Conservation (phyloP, 2,113 vertebrate genomes). For the Corythoichthys haematopterus region DNA sequence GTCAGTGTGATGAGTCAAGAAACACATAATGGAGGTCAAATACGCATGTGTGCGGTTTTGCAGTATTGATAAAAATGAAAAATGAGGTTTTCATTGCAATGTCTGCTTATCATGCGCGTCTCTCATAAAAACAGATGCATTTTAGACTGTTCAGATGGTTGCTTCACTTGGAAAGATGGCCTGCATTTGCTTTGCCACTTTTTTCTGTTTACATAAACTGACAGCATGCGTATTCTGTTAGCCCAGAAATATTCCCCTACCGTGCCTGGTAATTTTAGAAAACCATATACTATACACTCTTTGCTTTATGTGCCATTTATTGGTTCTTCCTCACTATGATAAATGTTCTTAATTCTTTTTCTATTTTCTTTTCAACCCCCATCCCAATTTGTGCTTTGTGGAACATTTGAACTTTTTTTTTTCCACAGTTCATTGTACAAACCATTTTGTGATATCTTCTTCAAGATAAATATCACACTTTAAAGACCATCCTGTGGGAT, state of each 20-base stretch:
- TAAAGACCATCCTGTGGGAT: slow-evolving; percentile 26
- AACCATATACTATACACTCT: slow-evolving; percentile 18
- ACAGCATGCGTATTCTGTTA: background rate
- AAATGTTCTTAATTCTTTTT: no score
- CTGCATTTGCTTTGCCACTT: background rate
- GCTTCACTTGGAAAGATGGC: background rate
- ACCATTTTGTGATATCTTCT: background rate
- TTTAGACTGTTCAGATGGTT: background rate
- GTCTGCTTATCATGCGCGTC: background rate
- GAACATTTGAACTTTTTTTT: background rate
- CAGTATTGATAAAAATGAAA: background rate
- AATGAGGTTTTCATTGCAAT: background rate
- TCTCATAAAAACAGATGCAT: background rate
- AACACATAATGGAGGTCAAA: background rate
- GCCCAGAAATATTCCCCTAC: background rate
- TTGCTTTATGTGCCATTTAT: background rate
- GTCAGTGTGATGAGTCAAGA: background rate
- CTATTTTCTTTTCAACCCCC: no score
- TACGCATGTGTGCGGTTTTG: background rate
- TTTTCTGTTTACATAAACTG: background rate
- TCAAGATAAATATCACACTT: slow-evolving; percentile 21
- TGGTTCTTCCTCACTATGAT: no score
- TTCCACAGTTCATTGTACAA: background rate
- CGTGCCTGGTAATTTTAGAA: slow-evolving; percentile 23
- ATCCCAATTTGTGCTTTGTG: no score